Evolutionary conservation across 1,140 invertebrate genomes (phyloP).

Genomic region (Drosophila oshimai): DNA sequence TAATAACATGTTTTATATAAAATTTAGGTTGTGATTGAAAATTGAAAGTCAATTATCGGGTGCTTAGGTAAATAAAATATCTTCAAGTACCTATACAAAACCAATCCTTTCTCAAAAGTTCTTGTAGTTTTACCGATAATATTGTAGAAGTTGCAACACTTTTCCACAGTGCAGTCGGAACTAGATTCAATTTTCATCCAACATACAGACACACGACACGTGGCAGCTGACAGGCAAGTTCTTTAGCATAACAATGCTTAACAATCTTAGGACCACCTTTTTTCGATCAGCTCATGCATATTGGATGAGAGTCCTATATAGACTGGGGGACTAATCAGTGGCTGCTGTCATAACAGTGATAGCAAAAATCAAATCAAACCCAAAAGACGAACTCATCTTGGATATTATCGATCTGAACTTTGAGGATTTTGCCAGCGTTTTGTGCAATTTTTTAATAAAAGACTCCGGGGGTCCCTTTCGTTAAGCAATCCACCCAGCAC

Average conservation of each 20-base stretch:
- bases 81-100: too few relatives aligned
- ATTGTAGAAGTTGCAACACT: neutral
- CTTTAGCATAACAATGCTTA: conserved; percentile 76
- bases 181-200: conserved; percentile 75
- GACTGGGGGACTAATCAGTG: conserved; percentile 52
- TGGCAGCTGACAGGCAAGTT: conserved; percentile 70
- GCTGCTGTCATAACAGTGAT: conserved; percentile 71
- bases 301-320: conserved; percentile 53
- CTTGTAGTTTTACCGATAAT: neutral
- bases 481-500: neutral
- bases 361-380: conserved; percentile 37
- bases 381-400: conserved; percentile 25
- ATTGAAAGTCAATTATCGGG: too few relatives aligned
- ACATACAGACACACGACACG: conserved; percentile 49
- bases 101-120: too few relatives aligned
- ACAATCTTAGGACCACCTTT: conserved; percentile 52
- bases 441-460: conserved; percentile 49
- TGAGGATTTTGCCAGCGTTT: conserved; percentile 30
- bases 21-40: too few relatives aligned
- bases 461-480: conserved; percentile 3
- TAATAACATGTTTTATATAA: too few relatives aligned
- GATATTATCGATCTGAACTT: conserved; percentile 29
- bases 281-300: conserved; percentile 66
- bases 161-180: conserved; percentile 4
- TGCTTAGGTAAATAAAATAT: too few relatives aligned